Evolutionary conservation across 2,113 vertebrate species (phyloP).

Genomic region (Andinoacara biseriatus): DNA sequence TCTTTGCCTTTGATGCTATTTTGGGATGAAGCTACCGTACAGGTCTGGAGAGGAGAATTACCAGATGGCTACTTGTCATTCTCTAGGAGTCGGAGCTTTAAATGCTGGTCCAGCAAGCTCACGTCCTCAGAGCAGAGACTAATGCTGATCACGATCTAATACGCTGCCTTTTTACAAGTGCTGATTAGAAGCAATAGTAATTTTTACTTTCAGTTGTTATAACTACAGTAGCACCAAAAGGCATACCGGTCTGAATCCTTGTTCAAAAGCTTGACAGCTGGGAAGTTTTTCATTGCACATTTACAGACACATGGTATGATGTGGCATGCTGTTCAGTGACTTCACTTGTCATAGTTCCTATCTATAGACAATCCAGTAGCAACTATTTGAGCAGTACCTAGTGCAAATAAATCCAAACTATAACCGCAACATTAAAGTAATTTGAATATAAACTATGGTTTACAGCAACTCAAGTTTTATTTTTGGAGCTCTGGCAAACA

Average conservation of each 20-base stretch:
- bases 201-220: not conserved
- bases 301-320: not conserved
- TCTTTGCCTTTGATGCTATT: slow-evolving; percentile 74
- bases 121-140: slow-evolving; percentile 27
- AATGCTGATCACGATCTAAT: slow-evolving; percentile 45
- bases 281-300: not conserved
- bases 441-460: not conserved
- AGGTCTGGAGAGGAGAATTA: slow-evolving; percentile 61
- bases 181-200: slow-evolving; percentile 7
- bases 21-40: slow-evolving; percentile 45
- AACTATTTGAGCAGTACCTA: not conserved
- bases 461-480: not conserved
- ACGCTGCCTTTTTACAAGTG: not conserved
- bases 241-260: not conserved
- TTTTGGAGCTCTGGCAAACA: not conserved
- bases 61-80: slow-evolving; percentile 74
- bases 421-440: not conserved
- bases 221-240: not conserved
- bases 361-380: not conserved
- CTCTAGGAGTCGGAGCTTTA: slow-evolving; percentile 42
- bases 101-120: slow-evolving; percentile 31
- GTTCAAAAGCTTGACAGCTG: not conserved
- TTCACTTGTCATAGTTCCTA: not conserved
- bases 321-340: not conserved
- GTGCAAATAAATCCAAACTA: not conserved